A percentile compares a stretch with the other conserved stretches of the same genome.
Evolutionary conservation across 2,113 vertebrate genomes (phyloP).

Genomic region (Fregata magnificens): DNA sequence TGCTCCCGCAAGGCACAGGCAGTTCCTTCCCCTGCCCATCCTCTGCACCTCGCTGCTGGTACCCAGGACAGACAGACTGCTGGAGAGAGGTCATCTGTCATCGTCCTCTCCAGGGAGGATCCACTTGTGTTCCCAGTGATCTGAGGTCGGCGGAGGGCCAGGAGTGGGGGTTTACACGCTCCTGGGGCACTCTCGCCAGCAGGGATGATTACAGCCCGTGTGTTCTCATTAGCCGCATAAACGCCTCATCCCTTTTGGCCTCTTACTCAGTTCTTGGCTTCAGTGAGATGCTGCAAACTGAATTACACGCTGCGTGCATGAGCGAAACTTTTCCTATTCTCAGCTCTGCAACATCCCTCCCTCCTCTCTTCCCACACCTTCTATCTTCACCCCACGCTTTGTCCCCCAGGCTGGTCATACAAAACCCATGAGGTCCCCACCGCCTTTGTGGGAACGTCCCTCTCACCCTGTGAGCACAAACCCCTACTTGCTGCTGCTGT

Average conservation of each 20-base stretch:
- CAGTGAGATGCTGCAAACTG: background rate
- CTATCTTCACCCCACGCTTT: fast-evolving
- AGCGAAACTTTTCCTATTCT: background rate
- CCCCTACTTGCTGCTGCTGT: background rate
- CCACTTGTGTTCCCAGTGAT: fast-evolving
- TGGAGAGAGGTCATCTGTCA: fast-evolving
- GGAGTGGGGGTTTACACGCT: background rate
- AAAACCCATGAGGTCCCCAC: background rate
- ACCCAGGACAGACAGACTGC: background rate
- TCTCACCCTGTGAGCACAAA: background rate
- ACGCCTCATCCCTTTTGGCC: background rate
- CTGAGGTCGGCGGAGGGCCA: background rate
- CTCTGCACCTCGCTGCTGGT: background rate
- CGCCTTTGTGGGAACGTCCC: fast-evolving
- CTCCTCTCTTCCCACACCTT: background rate
- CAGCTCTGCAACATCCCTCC: background rate
- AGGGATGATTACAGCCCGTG: background rate
- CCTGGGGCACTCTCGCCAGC: fast-evolving
- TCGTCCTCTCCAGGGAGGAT: background rate
- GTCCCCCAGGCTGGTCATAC: fast-evolving
- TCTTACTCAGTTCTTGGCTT: background rate
- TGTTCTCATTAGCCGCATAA: background rate
- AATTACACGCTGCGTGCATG: fast-evolving
- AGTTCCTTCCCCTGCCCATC: background rate
- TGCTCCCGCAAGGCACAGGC: background rate